Percentiles rank a stretch among this genome's conserved stretches.
These are phyloP conservation scores for Pygocentrus nattereri DNA, from an alignment of 2,797 vertebrate genomes.

Conservation along the genomic window DNA sequence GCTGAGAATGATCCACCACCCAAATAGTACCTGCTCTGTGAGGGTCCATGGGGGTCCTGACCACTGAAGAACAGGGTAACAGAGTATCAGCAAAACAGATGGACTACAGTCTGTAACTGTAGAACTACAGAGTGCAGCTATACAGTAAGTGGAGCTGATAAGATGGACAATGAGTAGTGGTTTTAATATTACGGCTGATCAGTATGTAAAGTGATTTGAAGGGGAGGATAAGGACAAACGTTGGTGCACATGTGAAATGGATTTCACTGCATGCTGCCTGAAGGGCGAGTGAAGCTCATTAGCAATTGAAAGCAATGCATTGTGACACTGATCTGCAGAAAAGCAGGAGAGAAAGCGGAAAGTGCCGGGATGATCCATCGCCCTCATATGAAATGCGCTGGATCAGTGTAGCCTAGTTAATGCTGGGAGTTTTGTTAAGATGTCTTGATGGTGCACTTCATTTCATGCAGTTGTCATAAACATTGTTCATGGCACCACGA, in stretches of 20 bases:
- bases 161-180: too few relatives aligned
- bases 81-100: too few relatives aligned
- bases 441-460: constrained; percentile 3
- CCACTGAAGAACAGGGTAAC: too few relatives aligned
- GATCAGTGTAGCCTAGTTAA: constrained; percentile 7
- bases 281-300: constrained; percentile 27
- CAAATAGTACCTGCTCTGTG: too few relatives aligned
- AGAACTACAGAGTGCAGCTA: too few relatives aligned
- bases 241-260: constrained; percentile 19
- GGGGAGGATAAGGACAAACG: constrained; percentile 8
- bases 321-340: background rate
- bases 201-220: background rate
- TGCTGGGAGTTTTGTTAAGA: background rate
- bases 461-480: too few relatives aligned
- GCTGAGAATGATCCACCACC: too few relatives aligned
- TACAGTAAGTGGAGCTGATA: too few relatives aligned
- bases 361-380: background rate
- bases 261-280: constrained; percentile 9
- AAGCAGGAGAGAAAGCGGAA: constrained; percentile 5
- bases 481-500: too few relatives aligned
- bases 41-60: too few relatives aligned
- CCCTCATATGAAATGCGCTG: background rate
- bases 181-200: too few relatives aligned
- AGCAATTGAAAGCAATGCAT: background rate
- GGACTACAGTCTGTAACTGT: too few relatives aligned